phyloP scores from a whole-genome alignment of 2,797 vertebrate genomes.

The Sebastiscus albofasciatus region DNA sequence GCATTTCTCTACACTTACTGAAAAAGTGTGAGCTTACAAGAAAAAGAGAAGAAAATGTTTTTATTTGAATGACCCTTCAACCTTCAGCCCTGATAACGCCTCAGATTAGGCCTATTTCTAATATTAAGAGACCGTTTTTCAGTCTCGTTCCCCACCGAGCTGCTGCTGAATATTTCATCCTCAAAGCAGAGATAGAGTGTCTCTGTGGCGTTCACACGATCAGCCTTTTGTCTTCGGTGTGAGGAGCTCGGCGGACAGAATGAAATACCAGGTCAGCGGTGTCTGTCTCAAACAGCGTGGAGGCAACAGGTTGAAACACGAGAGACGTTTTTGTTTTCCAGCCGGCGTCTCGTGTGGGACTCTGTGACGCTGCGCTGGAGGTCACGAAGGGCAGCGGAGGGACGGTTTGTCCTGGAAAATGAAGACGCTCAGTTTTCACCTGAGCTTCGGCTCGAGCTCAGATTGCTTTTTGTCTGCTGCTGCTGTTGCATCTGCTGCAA shows the following conservation, averaged over 20 bases:
- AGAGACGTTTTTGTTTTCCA: constrained; percentile 49
- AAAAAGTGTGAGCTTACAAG: background rate
- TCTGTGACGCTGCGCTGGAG: constrained; percentile 15
- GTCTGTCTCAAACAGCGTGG: constrained; percentile 16
- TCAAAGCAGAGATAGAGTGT: constrained; percentile 50
- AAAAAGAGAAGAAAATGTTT: background rate
- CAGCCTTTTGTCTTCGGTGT: constrained; percentile 41
- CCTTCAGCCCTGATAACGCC: background rate
- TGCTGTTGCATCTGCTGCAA: background rate
- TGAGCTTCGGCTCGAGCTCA: constrained; percentile 42
- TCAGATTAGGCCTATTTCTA: background rate
- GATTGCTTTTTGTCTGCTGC: constrained; percentile 7
- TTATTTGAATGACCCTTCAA: background rate
- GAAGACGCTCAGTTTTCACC: constrained; percentile 45
- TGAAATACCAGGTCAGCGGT: constrained; percentile 43
- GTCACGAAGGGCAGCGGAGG: constrained; percentile 1
- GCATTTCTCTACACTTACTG: background rate
- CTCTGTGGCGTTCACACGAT: constrained; percentile 47
- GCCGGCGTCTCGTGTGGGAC: constrained; percentile 27
- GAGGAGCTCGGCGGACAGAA: constrained; percentile 30
- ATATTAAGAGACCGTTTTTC: constrained; percentile 7
- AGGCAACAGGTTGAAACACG: constrained; percentile 40
- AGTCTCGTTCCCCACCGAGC: constrained; percentile 13
- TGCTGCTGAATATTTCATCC: constrained; percentile 74
- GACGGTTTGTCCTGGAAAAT: constrained; percentile 51